These are phyloP conservation scores for Neostethus bicornis DNA, from an alignment of 2,797 vertebrate species.

Conservation along the genomic window DNA sequence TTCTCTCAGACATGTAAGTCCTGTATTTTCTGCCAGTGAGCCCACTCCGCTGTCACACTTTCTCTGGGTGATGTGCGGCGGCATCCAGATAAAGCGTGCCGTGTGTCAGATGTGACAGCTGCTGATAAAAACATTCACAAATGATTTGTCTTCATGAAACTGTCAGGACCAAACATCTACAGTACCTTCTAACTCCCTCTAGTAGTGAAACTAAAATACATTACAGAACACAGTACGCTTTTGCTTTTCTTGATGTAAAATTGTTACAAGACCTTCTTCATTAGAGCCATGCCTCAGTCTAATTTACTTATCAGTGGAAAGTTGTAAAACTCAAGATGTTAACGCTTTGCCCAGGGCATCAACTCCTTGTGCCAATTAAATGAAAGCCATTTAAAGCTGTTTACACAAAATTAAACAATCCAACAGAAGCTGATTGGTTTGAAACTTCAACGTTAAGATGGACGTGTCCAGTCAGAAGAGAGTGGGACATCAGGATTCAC, in stretches of 20 bases:
- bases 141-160: conserved; percentile 64
- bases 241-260: conserved; percentile 23
- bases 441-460: conserved; percentile 41
- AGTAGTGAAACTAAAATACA: no score
- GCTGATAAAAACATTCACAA: conserved; percentile 73
- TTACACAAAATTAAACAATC: conserved; percentile 75
- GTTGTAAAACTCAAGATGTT: conserved; percentile 42
- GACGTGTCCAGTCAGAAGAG: conserved; percentile 27
- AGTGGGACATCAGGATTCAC: conserved; percentile 14
- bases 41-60: conserved; percentile 41
- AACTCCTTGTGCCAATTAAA: conserved; percentile 70
- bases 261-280: conserved; percentile 41
- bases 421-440: conserved; percentile 61
- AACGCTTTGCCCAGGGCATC: conserved; percentile 62
- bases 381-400: conserved; percentile 75
- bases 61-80: conserved; percentile 49
- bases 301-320: conserved; percentile 57
- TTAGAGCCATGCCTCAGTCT: conserved; percentile 36
- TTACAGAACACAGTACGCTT: conserved; percentile 3
- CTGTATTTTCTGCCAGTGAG: conserved; percentile 28
- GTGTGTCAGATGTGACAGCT: conserved; percentile 67
- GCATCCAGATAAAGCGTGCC: conserved; percentile 67
- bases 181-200: conserved; percentile 4
- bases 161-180: conserved; percentile 40
- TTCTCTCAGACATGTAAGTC: conserved; percentile 21